Evolutionary conservation across 1,140 invertebrate genomes (phyloP).

Genomic region (Venturia canescens): DNA sequence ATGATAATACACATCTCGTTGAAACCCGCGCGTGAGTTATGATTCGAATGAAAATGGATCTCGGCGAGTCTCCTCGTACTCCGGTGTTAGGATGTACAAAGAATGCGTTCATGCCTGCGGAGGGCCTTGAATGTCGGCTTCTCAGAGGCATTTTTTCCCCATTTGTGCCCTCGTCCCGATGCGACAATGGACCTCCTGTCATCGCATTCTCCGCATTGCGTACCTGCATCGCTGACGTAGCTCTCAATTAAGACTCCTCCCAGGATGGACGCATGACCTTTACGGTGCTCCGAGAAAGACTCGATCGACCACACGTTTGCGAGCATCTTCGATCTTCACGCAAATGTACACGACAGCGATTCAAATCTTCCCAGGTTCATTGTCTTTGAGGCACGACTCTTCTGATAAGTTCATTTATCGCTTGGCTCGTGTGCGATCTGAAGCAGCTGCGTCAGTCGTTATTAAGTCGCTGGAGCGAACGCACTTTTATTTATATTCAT

Average conservation of each 20-base stretch:
- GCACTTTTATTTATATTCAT: too few relatives aligned
- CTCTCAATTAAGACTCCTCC: constrained; percentile 63
- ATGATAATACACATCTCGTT: constrained; percentile 4
- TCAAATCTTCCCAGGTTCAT: too few relatives aligned
- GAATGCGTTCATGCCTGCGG: neutral
- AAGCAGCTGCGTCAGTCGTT: too few relatives aligned
- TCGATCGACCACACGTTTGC: constrained; percentile 35
- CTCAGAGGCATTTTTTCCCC: constrained; percentile 7
- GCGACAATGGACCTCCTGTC: constrained; percentile 67
- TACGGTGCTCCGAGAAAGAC: neutral
- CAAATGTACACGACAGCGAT: too few relatives aligned
- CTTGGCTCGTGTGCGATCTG: too few relatives aligned
- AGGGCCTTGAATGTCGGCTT: neutral
- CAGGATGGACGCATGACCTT: constrained; percentile 14
- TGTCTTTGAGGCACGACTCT: too few relatives aligned
- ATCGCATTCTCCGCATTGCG: constrained; percentile 52
- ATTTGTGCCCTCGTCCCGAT: constrained; percentile 45
- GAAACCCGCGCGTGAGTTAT: neutral
- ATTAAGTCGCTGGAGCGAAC: too few relatives aligned
- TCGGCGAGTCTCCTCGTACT: neutral
- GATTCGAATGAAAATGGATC: too few relatives aligned
- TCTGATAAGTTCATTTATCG: too few relatives aligned
- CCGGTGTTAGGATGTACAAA: neutral
- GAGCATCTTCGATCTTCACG: neutral
- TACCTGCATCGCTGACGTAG: constrained; percentile 62